Conservation (phyloP, 2,113 vertebrate species). For the Abramis brama region DNA sequence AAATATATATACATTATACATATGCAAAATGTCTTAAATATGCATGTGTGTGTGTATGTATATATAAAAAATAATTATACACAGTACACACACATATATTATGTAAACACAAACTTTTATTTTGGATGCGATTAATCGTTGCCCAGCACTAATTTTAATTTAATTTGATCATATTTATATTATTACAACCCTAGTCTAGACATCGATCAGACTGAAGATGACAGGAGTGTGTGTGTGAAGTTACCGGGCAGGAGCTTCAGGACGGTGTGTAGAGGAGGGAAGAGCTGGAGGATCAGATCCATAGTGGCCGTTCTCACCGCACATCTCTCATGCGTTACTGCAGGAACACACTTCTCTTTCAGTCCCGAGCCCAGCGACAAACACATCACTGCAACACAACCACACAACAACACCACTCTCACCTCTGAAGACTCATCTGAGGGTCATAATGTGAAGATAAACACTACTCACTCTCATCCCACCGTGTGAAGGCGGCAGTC, state of each 20-base stretch:
- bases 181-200: neutral
- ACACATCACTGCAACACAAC: constrained; percentile 68
- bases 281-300: constrained; percentile 63
- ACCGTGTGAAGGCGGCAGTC: constrained; percentile 69
- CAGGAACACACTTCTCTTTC: constrained; percentile 72
- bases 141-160: too few species aligned
- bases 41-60: too few species aligned
- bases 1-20: too few species aligned
- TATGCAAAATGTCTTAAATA: too few species aligned
- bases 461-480: constrained; percentile 76
- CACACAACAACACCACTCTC: neutral
- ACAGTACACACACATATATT: too few species aligned
- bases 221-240: neutral
- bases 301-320: constrained; percentile 64
- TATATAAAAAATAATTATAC: too few species aligned
- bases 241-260: constrained; percentile 46
- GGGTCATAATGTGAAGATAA: too few species aligned
- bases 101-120: too few species aligned
- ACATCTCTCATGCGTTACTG: constrained; percentile 17
- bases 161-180: too few species aligned
- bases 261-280: constrained; percentile 63
- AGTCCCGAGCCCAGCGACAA: constrained; percentile 67
- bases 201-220: neutral
- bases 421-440: neutral
- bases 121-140: too few species aligned